Evolutionary conservation across 2,888 invertebrate species (phyloP).

Genomic region (Tipula vernalis): DNA sequence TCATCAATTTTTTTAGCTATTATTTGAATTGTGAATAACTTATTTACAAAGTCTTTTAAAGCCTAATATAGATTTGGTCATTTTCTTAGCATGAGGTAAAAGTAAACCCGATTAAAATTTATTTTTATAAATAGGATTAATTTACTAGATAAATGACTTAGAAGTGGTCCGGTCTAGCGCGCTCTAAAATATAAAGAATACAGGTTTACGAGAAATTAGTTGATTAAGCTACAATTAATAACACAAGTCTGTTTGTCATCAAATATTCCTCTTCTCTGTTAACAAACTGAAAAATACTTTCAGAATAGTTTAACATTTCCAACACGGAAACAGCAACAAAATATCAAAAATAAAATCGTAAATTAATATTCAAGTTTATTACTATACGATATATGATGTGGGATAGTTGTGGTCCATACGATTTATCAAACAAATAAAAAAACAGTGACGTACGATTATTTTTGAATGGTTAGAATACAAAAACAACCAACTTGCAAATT

Average conservation of each 20-base stretch:
- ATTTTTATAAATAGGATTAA: neutral
- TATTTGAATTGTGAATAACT: no score
- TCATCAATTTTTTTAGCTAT: no score
- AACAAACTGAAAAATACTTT: neutral
- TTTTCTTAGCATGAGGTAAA: neutral
- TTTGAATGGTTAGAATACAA: neutral
- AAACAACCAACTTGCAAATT: neutral
- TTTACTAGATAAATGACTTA: neutral
- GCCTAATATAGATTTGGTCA: no score
- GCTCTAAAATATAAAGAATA: neutral
- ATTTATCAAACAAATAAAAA: neutral
- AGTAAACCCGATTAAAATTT: neutral
- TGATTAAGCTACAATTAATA: neutral
- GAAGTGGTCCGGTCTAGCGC: neutral
- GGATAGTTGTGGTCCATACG: neutral
- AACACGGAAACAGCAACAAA: neutral
- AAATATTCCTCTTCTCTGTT: neutral
- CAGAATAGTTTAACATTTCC: neutral
- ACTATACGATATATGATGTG: neutral
- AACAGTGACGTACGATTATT: neutral
- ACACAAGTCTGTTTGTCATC: neutral
- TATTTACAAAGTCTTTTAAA: no score
- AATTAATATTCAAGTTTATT: neutral
- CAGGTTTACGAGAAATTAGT: neutral
- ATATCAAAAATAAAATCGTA: neutral